Evolutionary conservation across 1,140 invertebrate genomes (phyloP), one percentile per base, ranked within the genome.

Genomic region (Papilio glaucus): DNA sequence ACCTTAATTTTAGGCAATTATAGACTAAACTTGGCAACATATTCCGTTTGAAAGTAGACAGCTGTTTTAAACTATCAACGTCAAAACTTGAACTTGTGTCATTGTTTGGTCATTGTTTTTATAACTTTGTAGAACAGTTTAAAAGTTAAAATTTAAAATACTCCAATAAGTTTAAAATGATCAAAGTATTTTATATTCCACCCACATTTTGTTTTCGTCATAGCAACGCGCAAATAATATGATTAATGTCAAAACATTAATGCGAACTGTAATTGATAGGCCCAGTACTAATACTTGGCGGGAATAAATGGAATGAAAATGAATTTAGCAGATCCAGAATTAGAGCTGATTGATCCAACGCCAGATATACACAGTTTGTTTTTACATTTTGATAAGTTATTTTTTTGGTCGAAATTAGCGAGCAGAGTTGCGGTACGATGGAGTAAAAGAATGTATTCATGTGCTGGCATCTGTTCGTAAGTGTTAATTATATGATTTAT

Each of bases 371-470:
- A 96, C 81, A 94, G 94, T 0, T 88, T 99, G 61, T 99, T 99
- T 92, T 76, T 96, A 0, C 95, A 97, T 69, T 99, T 99, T 84
- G 96, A 99, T 93, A 85, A 95, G 33, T 94, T 95, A 74, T 99
- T 98, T 84, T 99, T 99, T 84, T 96, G 96, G 94, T 95, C 95
- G 29, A 94, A 94, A 70, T 93, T 99, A 38, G 89, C 94, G 0
- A 93, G 95, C 69, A 97, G 98, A 18, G 95, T 96, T 85, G 84
- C 87, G 4, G 96, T 99, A 0, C 96, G 96, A 83, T 99, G 99
- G 99, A 99, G 98, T 86, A 97, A 97, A 77, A 93, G 96, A 81
- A 99, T 99, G 99, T 99, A 97, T 71, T 94, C 95, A 87, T 99
- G 96, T 93, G 95, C 95, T 18, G 94, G 94, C 4, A 90, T 94